These are phyloP conservation scores for Danaus melanippus DNA, from an alignment of 1,140 invertebrate genomes.

Conservation along the genomic window DNA sequence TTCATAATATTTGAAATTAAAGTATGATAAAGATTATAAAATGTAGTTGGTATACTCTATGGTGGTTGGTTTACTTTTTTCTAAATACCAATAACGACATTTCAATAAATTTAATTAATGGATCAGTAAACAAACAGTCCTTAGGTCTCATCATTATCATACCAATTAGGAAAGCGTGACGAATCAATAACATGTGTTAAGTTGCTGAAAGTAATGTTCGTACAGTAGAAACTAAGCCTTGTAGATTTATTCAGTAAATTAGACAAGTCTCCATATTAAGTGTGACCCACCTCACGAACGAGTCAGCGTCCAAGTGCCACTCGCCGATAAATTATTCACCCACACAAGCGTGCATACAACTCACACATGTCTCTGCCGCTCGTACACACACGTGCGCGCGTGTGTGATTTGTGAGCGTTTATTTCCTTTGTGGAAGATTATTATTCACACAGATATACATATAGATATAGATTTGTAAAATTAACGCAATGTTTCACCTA, in stretches of 20 bases:
- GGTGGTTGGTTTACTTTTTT: no score
- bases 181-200: constrained; percentile 37
- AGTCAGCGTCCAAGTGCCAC: constrained; percentile 30
- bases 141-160: background rate
- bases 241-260: constrained; percentile 59
- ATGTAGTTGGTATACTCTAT: no score
- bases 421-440: constrained; percentile 31
- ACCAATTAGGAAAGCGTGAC: constrained; percentile 39
- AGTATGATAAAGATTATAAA: no score
- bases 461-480: no score
- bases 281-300: constrained; percentile 42
- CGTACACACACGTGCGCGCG: constrained; percentile 12
- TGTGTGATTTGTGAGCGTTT: constrained; percentile 20
- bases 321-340: constrained; percentile 57
- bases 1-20: no score
- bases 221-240: constrained; percentile 57
- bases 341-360: constrained; percentile 28
- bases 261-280: constrained; percentile 62
- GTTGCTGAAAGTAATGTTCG: constrained; percentile 30
- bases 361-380: constrained; percentile 19
- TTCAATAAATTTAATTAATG: no score
- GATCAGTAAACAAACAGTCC: constrained; percentile 6
- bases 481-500: no score
- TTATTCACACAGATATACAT: constrained; percentile 22
- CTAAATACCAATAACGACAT: no score